Percentiles rank a stretch among this genome's conserved stretches.
Evolutionary conservation across 2,888 invertebrate genomes (phyloP).

Genomic region (Conchocele bisecta): DNA sequence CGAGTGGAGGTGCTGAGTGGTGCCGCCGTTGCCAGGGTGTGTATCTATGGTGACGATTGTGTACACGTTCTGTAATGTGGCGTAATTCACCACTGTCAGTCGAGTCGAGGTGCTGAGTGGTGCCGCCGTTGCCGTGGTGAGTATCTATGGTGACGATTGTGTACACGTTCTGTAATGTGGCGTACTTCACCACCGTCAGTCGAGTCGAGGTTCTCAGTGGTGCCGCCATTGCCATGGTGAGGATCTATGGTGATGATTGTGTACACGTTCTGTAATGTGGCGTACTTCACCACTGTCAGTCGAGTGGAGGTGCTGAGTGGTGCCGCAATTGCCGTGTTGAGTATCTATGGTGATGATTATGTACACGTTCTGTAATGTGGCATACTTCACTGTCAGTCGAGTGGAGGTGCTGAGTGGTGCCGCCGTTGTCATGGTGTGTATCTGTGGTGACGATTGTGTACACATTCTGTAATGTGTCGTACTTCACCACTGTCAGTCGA

Average conservation of each 20-base stretch:
- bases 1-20: conserved; percentile 95
- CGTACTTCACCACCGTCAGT: conserved; percentile 97
- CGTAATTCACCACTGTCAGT: conserved; percentile 97
- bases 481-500: conserved; percentile 97
- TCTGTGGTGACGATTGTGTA: conserved; percentile 97
- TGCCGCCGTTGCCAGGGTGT: conserved; percentile 97
- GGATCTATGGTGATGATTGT: conserved; percentile 97
- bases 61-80: conserved; percentile 96
- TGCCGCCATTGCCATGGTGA: conserved; percentile 97
- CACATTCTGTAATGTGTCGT: conserved; percentile 96
- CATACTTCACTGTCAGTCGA: conserved; percentile 97
- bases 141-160: conserved; percentile 96
- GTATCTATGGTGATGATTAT: conserved; percentile 96
- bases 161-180: conserved; percentile 96
- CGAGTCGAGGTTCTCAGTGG: conserved; percentile 95
- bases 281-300: conserved; percentile 97
- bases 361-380: conserved; percentile 96
- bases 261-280: conserved; percentile 96
- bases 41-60: conserved; percentile 96
- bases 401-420: conserved; percentile 95
- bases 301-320: conserved; percentile 95
- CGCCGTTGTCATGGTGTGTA: conserved; percentile 97
- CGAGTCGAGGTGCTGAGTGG: conserved; percentile 95
- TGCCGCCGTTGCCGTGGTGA: conserved; percentile 97
- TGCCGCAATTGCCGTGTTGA: conserved; percentile 97